Base-by-base conservation (phyloP, 2,888 invertebrate species). In the Ormyrus labotus region DNA sequence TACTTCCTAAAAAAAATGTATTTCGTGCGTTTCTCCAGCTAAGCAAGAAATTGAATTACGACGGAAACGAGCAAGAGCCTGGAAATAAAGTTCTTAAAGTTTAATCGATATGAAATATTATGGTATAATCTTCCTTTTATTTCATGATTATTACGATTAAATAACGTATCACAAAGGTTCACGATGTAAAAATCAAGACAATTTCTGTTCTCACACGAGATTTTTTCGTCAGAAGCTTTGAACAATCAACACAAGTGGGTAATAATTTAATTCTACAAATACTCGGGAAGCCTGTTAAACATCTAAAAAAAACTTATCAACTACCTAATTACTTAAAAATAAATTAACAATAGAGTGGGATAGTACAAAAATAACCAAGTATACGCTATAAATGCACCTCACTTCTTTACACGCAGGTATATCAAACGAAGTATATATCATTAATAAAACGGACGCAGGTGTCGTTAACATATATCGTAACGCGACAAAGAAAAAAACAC, bases 1-100 rank as follows among this genome's bases (percentile, higher is more conserved):
- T 53, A 65, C 60, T 64, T 70, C 64, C 57, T 34, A 6, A 13
- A 8, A 45, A 69, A 69, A 65, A 11, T n/a, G 50, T 13, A 48
- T 58, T 19, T 48, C 58, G 48, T 58, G 48, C 48, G 47, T 69
- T 69, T 10, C 4, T 64, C 45, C 1, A 13, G 9, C 19, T 53
- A 11, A 53, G 34, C 51, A 53, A 53, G 34, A 9, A 53, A 51
- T 51, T 34, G 3, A 34, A 19, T 67, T 67, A 19, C 6, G 19
- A 34, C 34, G 4, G 53, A 53, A 10, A 34, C 47, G 34, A 34
- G 34, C 34, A 34, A 2, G 34, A 34, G 4, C 34, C 34, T 34
- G 34, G 4, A 34, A 34, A 34, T 10, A 53, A 67, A 34, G 2
- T 34, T 67, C 7, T 63, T 45, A 45, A 55, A 61, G 53, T 9